phyloP scores from a whole-genome alignment of 37 sponge, comb jelly and placozoan genomes.

The Crambe crambe region DNA sequence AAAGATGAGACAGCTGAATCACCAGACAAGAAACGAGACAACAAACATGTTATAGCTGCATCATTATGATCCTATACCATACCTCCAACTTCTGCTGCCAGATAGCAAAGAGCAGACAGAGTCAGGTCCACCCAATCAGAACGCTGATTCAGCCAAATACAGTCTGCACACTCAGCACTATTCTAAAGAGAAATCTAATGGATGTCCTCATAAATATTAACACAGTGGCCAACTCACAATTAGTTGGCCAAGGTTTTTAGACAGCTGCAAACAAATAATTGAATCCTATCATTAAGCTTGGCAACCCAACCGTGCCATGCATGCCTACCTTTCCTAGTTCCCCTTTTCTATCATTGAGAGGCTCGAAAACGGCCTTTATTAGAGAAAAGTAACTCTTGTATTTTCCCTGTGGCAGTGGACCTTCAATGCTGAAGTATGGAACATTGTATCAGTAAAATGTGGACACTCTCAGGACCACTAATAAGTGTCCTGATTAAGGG shows the following conservation, averaged over 20 bases:
- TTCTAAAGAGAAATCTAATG: slow-evolving; percentile 14
- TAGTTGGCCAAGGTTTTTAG: neutral
- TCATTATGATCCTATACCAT: neutral
- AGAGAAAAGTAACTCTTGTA: slow-evolving; percentile 68
- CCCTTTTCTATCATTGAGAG: slow-evolving; percentile 56
- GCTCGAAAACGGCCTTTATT: slow-evolving; percentile 43
- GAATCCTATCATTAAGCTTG: no score
- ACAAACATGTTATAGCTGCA: neutral
- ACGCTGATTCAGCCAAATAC: slow-evolving; percentile 47
- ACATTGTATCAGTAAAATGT: neutral
- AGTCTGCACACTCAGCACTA: slow-evolving; percentile 31
- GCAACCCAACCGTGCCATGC: neutral
- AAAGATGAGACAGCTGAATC: slow-evolving; percentile 56
- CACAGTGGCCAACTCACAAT: neutral
- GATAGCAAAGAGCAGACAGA: slow-evolving; percentile 73
- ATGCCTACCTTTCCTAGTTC: slow-evolving; percentile 63
- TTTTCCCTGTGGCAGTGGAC: slow-evolving; percentile 36
- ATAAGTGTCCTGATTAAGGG: neutral
- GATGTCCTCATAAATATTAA: neutral
- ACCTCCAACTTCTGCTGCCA: slow-evolving; percentile 80
- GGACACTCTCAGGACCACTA: neutral
- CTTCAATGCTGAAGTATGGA: slow-evolving; percentile 55
- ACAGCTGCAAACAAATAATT: slow-evolving; percentile 17
- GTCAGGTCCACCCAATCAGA: slow-evolving; percentile 63
- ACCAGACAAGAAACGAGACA: neutral